Conservation (phyloP, 2,888 invertebrate species). For the Napeogenes sylphis region DNA sequence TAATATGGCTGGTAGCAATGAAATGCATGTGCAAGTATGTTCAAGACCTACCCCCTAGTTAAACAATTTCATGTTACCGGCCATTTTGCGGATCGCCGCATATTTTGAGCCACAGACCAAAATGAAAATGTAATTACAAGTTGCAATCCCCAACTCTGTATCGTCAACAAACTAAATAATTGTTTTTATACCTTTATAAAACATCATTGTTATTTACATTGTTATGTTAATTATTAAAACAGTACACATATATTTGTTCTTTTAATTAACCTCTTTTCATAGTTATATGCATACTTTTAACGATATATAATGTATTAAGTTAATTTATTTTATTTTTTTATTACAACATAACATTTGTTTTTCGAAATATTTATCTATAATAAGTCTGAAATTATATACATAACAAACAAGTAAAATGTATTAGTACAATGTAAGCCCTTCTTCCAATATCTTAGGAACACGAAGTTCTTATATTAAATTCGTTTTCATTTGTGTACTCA, state of each 20-base stretch:
- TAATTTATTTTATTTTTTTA: too few relatives aligned
- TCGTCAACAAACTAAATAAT: conserved; percentile 16
- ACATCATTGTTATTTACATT: too few relatives aligned
- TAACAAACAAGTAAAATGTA: too few relatives aligned
- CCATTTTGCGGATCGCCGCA: conserved; percentile 24
- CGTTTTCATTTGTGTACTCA: background rate
- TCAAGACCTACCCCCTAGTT: conserved; percentile 36
- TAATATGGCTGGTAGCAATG: conserved; percentile 47
- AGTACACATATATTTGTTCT: too few relatives aligned
- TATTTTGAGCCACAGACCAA: conserved; percentile 32
- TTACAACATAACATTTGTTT: too few relatives aligned
- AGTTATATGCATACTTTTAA: background rate
- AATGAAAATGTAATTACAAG: conserved; percentile 33
- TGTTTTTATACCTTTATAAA: background rate
- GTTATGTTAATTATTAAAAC: too few relatives aligned
- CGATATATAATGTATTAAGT: background rate
- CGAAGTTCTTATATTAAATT: background rate
- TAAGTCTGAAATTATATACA: too few relatives aligned
- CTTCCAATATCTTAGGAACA: too few relatives aligned
- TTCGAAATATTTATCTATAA: too few relatives aligned
- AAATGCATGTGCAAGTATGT: conserved; percentile 46
- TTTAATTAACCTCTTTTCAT: too few relatives aligned
- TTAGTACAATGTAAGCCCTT: too few relatives aligned
- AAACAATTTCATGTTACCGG: conserved; percentile 18
- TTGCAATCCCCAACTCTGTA: conserved; percentile 23